Evolutionary conservation across 2,888 invertebrate species (phyloP).

Genomic region (Artemia sinica): DNA sequence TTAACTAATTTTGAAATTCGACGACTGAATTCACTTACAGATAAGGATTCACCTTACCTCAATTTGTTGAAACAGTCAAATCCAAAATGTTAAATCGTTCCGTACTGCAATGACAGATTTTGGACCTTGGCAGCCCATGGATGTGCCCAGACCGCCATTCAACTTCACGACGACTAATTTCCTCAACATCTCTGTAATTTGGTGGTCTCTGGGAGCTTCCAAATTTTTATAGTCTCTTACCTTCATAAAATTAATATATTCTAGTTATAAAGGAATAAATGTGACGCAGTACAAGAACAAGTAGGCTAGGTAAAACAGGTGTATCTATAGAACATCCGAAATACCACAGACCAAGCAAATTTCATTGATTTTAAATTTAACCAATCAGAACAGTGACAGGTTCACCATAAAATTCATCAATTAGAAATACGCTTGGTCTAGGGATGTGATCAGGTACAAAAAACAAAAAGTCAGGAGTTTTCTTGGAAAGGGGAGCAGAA

Average conservation of each 20-base stretch:
- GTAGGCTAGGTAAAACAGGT: too few relatives aligned
- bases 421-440: too few relatives aligned
- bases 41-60: conserved; percentile 43
- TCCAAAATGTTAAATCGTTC: conserved; percentile 86
- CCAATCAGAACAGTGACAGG: too few relatives aligned
- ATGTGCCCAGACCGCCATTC: conserved; percentile 88
- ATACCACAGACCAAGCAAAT: too few relatives aligned
- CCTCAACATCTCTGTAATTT: conserved; percentile 56
- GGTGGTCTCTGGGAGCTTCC: conserved; percentile 39
- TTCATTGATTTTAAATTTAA: too few relatives aligned
- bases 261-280: neutral
- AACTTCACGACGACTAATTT: conserved; percentile 85
- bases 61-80: conserved; percentile 88
- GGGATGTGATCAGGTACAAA: too few relatives aligned
- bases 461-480: too few relatives aligned
- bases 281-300: too few relatives aligned
- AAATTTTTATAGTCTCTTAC: conserved; percentile 62
- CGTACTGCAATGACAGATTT: conserved; percentile 88
- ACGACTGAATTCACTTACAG: neutral
- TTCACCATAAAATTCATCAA: too few relatives aligned
- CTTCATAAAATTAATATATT: neutral
- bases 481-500: too few relatives aligned
- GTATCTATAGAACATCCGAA: too few relatives aligned
- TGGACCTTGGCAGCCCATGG: conserved; percentile 92
- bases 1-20: too few relatives aligned